A percentile compares a stretch with the other conserved stretches of the same genome.
phyloP scores from a whole-genome alignment of 2,797 vertebrate genomes.

The Salmo trutta region DNA sequence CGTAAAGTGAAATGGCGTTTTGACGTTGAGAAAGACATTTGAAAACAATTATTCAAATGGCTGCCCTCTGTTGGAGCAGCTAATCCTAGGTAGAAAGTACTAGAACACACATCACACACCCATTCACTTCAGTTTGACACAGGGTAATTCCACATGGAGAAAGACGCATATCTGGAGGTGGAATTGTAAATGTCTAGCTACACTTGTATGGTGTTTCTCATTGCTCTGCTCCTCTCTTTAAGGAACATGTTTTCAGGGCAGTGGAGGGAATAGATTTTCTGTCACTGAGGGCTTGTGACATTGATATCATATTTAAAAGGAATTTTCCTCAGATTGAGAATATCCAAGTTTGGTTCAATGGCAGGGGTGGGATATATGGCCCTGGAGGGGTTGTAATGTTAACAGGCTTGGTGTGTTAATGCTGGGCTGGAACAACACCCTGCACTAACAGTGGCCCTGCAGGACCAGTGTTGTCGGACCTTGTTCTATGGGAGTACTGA shows the following conservation, averaged over 20 bases:
- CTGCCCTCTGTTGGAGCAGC: background rate
- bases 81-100: background rate
- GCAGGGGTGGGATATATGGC: background rate
- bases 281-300: conserved; percentile 55
- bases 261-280: conserved; percentile 27
- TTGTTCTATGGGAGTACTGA: background rate
- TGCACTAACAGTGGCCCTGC: background rate
- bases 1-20: background rate
- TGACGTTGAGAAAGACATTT: background rate
- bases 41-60: conserved; percentile 13
- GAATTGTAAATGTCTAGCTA: conserved; percentile 54
- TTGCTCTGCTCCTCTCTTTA: conserved; percentile 34
- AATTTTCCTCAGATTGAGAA: background rate
- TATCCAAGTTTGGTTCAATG: background rate
- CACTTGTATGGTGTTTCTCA: conserved; percentile 25
- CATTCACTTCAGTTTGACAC: background rate
- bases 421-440: background rate
- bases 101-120: background rate
- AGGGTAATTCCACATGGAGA: conserved; percentile 46
- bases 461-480: background rate
- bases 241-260: background rate
- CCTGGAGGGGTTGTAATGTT: background rate
- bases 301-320: conserved; percentile 46
- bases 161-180: conserved; percentile 29
- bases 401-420: background rate